phyloP scores from a whole-genome alignment of 37 sponge, comb jelly and placozoan genomes.

The Diacarnus erythraeanus region DNA sequence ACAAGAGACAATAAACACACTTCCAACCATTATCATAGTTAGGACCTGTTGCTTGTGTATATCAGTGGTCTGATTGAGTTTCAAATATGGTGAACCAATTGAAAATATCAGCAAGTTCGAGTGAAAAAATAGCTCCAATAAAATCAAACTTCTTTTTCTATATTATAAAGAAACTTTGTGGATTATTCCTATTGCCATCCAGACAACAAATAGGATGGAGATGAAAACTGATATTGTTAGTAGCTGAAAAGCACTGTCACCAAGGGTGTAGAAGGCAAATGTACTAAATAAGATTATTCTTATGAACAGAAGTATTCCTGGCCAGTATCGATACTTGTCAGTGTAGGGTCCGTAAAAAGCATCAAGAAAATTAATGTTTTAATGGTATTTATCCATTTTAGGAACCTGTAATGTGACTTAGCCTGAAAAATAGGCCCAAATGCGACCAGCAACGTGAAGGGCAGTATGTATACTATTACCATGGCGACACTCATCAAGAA shows the following conservation, averaged over 20 bases:
- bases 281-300: neutral
- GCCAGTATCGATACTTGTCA: slow-evolving; percentile 20
- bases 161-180: too few relatives aligned
- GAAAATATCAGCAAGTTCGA: neutral
- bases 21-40: neutral
- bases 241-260: neutral
- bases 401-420: neutral
- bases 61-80: neutral
- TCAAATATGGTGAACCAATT: neutral
- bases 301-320: slow-evolving; percentile 5
- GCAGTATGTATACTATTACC: neutral
- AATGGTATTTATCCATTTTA: slow-evolving; percentile 12
- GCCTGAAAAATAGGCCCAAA: slow-evolving; percentile 5
- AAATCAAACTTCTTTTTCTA: neutral
- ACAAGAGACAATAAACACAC: neutral
- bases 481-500: neutral
- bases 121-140: neutral
- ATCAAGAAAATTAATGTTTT: slow-evolving; percentile 30
- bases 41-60: neutral
- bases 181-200: neutral
- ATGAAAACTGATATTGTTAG: neutral
- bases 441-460: slow-evolving; percentile 7
- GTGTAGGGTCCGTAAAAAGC: slow-evolving; percentile 9
- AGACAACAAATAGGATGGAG: neutral
- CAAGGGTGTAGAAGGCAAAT: neutral